A percentile compares a stretch with the other conserved stretches of the same genome.
These are phyloP conservation scores for Catharus fuscescens DNA, from an alignment of 2,113 vertebrate genomes.

Conservation along the genomic window DNA sequence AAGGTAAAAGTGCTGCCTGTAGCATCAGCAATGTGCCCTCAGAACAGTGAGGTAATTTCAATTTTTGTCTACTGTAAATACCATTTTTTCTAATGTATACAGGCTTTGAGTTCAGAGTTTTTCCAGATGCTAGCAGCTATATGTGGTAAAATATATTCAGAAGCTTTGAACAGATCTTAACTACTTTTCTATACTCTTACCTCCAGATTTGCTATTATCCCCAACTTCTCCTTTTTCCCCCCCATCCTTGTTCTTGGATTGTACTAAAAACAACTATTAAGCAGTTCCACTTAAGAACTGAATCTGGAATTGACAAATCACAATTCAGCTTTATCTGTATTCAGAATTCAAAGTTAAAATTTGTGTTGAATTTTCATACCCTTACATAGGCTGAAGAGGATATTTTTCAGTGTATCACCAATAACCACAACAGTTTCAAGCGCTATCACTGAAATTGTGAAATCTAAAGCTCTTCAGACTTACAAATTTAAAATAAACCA, in stretches of 20 bases:
- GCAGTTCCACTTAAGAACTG: not conserved
- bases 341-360: not conserved
- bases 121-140: not conserved
- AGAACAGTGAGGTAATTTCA: not conserved
- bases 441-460: not conserved
- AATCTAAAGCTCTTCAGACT: not conserved
- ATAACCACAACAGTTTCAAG: not conserved
- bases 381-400: not conserved
- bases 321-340: not conserved
- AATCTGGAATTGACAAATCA: not conserved
- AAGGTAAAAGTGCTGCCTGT: not conserved
- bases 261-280: not conserved
- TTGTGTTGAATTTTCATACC: accelerated
- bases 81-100: not conserved
- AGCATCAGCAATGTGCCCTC: not conserved
- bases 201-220: not conserved
- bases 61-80: not conserved
- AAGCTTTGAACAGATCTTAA: not conserved
- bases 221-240: not conserved
- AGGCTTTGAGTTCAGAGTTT: not conserved
- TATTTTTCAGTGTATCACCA: not conserved
- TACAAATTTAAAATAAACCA: not conserved
- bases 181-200: not conserved
- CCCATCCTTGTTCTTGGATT: not conserved
- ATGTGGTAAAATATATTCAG: not conserved